phyloP scores from a whole-genome alignment of 1,140 invertebrate species.

The Philotrypesis tridentata region DNA sequence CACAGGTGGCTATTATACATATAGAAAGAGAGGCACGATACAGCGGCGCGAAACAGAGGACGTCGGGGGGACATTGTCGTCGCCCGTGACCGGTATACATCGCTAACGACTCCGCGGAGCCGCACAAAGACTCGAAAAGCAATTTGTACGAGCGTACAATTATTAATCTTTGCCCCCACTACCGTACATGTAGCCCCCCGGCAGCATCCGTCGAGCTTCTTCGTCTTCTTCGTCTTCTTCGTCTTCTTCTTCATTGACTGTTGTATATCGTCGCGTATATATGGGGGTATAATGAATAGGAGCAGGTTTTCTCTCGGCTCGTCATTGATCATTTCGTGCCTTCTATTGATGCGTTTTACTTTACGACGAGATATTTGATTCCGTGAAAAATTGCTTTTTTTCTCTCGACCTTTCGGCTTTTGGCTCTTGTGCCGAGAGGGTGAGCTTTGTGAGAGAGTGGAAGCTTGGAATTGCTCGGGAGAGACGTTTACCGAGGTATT shows the following conservation, averaged over 20 bases:
- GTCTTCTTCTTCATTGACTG: no score
- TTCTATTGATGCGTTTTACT: constrained; percentile 14
- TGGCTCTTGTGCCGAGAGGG: not conserved
- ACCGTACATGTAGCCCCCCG: not conserved
- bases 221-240: not conserved
- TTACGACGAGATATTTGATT: constrained; percentile 9
- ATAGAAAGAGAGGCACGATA: not conserved
- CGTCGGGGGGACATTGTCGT: not conserved
- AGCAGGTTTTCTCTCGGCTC: not conserved
- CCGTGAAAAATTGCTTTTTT: not conserved
- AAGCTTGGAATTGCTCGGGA: no score
- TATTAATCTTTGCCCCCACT: constrained; percentile 33
- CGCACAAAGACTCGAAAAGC: not conserved
- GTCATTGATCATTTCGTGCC: constrained; percentile 31
- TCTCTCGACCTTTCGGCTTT: no score
- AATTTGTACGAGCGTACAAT: constrained; percentile 39
- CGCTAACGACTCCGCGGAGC: not conserved
- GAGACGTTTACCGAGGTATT: no score
- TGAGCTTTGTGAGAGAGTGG: no score
- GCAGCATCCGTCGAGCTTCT: not conserved
- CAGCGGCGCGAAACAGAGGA: not conserved
- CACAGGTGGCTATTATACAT: no score
- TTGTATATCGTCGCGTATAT: no score
- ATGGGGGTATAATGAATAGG: constrained; percentile 20
- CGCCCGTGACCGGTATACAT: not conserved